A percentile compares a stretch with the other conserved stretches of the same genome.
phyloP scores from a whole-genome alignment of 1,140 invertebrate genomes.

The Tetranychus cinnabarinus region DNA sequence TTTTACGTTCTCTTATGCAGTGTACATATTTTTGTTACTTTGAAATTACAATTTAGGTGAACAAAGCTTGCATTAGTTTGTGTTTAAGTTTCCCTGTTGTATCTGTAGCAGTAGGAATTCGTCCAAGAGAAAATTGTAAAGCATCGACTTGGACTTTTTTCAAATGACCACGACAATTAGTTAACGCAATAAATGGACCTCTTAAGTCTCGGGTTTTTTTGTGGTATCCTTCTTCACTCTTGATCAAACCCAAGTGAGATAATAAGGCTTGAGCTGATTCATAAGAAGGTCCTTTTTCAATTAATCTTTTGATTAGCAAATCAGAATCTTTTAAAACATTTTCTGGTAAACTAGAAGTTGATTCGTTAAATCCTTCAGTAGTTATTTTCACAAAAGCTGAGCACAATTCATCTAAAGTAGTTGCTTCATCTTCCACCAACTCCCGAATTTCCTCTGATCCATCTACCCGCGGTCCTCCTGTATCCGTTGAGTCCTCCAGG shows the following conservation, averaged over 20 bases:
- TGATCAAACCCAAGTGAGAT: constrained; percentile 3
- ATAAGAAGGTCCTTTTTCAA: neutral
- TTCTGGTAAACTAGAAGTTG: neutral
- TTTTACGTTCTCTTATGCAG: too few species aligned
- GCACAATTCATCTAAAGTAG: constrained; percentile 1
- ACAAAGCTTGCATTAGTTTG: too few species aligned
- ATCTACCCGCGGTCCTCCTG: constrained; percentile 5
- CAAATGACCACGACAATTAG: too few species aligned
- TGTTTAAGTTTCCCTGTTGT: too few species aligned
- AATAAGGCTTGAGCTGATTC: constrained; percentile 6
- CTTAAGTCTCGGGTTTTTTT: constrained; percentile 17
- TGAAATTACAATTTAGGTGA: too few species aligned
- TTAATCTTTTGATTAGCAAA: neutral
- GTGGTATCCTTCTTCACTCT: constrained; percentile 20
- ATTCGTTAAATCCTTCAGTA: neutral
- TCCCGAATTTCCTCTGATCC: constrained; percentile 2
- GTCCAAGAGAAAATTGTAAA: too few species aligned
- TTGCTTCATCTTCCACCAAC: neutral
- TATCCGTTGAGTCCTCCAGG: constrained; percentile 6
- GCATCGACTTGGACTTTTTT: too few species aligned
- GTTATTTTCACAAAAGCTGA: neutral
- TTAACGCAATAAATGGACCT: constrained; percentile 21
- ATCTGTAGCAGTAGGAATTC: too few species aligned
- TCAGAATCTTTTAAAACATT: neutral
- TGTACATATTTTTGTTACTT: too few species aligned